Evolutionary conservation across 1,140 invertebrate species (phyloP).

Genomic region (Listronotus bonariensis): DNA sequence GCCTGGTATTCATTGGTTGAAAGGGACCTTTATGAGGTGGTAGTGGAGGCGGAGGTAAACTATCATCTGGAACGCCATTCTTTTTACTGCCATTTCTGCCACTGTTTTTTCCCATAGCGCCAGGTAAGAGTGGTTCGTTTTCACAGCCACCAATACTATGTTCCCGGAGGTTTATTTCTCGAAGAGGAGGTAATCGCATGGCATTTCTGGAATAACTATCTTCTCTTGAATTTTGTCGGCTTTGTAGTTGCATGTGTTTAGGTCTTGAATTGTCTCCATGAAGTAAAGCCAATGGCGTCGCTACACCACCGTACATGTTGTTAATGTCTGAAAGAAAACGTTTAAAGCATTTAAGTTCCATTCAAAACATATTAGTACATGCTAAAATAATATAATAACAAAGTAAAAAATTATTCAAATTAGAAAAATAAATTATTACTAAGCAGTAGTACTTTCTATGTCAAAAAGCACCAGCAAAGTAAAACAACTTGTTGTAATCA

Average conservation of each 20-base stretch:
- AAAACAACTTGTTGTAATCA: too few relatives aligned
- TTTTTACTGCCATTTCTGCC: slow-evolving; percentile 43
- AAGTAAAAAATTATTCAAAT: too few relatives aligned
- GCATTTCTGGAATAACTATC: slow-evolving; percentile 50
- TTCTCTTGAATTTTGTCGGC: slow-evolving; percentile 44
- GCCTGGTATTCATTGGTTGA: slow-evolving; percentile 43
- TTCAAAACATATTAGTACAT: too few relatives aligned
- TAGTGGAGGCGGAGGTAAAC: slow-evolving; percentile 61
- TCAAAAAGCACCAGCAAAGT: too few relatives aligned
- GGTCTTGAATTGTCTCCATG: slow-evolving; percentile 57
- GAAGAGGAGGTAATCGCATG: slow-evolving; percentile 48
- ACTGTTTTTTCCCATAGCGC: slow-evolving; percentile 50
- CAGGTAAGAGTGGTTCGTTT: slow-evolving; percentile 69
- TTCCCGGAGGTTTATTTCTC: slow-evolving; percentile 47
- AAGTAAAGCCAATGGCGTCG: slow-evolving; percentile 69
- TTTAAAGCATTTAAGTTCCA: too few relatives aligned
- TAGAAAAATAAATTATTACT: too few relatives aligned
- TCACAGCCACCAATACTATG: slow-evolving; percentile 61
- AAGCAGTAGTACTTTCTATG: too few relatives aligned
- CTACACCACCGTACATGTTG: slow-evolving; percentile 69
- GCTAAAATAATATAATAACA: too few relatives aligned
- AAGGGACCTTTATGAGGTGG: slow-evolving; percentile 59
- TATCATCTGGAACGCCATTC: slow-evolving; percentile 55
- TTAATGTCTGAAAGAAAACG: slow-evolving; percentile 45
- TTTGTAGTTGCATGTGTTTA: slow-evolving; percentile 48